Percentiles rank a stretch among this genome's conserved stretches.
Evolutionary conservation across 1,140 invertebrate genomes (phyloP).

Genomic region (Ridgeia piscesae): DNA sequence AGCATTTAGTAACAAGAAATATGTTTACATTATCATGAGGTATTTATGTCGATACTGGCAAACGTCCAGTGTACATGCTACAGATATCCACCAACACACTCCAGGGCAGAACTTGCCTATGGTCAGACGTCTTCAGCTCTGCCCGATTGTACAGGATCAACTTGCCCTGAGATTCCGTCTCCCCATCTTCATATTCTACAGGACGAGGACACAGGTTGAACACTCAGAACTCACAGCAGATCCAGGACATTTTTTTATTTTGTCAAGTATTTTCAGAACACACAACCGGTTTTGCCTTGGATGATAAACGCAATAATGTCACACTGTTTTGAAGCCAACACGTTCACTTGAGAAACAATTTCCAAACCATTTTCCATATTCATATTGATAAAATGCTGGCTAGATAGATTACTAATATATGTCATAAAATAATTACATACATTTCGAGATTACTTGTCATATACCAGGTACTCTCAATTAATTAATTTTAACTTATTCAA

Average conservation of each 20-base stretch:
- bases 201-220: conserved; percentile 10
- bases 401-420: no score
- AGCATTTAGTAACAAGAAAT: no score
- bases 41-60: no score
- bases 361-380: conserved; percentile 14
- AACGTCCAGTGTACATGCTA: not conserved
- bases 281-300: no score
- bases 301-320: no score
- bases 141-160: conserved; percentile 87
- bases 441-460: no score
- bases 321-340: no score
- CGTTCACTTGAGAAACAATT: not conserved
- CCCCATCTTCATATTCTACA: conserved; percentile 29
- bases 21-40: no score
- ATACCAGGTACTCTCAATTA: no score
- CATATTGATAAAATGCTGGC: not conserved
- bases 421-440: no score
- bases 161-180: conserved; percentile 71
- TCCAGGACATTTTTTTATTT: not conserved
- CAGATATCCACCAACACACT: not conserved
- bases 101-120: conserved; percentile 63
- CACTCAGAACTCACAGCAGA: not conserved
- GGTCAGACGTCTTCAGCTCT: conserved; percentile 97
- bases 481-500: not conserved
- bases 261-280: not conserved